A percentile compares a stretch with the other conserved stretches of the same genome.
These are phyloP conservation scores for Oceanodroma tethys DNA, from an alignment of 2,113 vertebrate genomes.

Conservation along the genomic window DNA sequence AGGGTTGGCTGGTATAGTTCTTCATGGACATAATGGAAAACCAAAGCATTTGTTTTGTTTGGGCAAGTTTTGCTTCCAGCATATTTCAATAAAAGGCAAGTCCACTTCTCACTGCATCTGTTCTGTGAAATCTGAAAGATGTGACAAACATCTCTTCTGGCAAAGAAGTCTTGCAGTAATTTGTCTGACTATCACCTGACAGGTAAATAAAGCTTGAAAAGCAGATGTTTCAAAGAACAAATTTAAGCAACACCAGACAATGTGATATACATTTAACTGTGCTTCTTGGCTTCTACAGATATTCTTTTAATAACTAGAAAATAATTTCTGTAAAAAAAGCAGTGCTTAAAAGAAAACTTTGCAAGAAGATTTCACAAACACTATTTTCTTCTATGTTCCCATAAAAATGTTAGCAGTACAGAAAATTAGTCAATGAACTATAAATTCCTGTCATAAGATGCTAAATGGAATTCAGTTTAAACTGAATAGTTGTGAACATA, in stretches of 20 bases:
- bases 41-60: not conserved
- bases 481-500: not conserved
- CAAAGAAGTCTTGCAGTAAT: not conserved
- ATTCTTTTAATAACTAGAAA: slow-evolving; percentile 7
- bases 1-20: not conserved
- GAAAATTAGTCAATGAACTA: slow-evolving; percentile 12
- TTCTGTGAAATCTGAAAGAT: slow-evolving; percentile 1
- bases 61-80: not conserved
- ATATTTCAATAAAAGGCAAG: not conserved
- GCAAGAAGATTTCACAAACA: not conserved
- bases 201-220: slow-evolving; percentile 58
- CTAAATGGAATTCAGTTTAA: not conserved
- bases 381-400: not conserved
- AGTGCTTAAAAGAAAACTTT: not conserved
- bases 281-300: not conserved
- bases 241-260: slow-evolving; percentile 29
- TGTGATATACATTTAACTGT: slow-evolving; percentile 25
- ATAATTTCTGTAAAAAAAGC: slow-evolving; percentile 7
- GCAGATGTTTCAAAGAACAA: slow-evolving; percentile 42
- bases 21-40: not conserved
- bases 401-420: not conserved
- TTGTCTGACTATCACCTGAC: slow-evolving; percentile 30
- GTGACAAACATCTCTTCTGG: not conserved
- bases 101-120: not conserved
- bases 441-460: not conserved